These are phyloP conservation scores for Lepisosteus osseus DNA, from an alignment of 2,113 vertebrate species.

Conservation along the genomic window DNA sequence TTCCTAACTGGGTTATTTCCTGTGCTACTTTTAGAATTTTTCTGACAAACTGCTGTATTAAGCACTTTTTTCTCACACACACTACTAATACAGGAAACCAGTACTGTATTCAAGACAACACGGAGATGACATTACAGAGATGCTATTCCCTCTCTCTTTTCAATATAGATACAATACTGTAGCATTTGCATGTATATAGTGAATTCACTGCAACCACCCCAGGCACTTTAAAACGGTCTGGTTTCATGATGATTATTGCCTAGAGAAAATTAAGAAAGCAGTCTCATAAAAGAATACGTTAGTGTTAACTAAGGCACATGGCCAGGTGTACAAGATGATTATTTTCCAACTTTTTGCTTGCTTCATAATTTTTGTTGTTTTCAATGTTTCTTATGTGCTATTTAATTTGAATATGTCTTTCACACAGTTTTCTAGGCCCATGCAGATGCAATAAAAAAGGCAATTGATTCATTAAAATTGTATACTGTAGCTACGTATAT, in stretches of 20 bases:
- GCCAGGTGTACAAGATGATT: slow-evolving; percentile 47
- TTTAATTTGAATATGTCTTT: no score
- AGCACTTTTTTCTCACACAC: no score
- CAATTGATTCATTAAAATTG: no score
- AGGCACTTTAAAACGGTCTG: slow-evolving; percentile 47
- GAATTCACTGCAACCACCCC: slow-evolving; percentile 47
- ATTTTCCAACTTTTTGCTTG: slow-evolving; percentile 5
- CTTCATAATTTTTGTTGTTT: no score
- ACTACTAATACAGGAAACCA: slow-evolving; percentile 10
- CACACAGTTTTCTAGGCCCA: no score
- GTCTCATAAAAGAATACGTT: slow-evolving; percentile 59
- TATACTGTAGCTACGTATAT: no score
- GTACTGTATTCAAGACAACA: slow-evolving; percentile 40
- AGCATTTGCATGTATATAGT: slow-evolving; percentile 76
- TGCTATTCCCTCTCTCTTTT: slow-evolving; percentile 43
- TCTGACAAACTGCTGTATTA: no score
- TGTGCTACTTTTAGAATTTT: no score
- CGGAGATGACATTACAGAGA: slow-evolving; percentile 56
- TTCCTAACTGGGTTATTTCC: no score
- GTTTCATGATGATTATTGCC: slow-evolving; percentile 62
- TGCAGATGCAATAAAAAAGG: no score
- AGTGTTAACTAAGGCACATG: slow-evolving; percentile 39
- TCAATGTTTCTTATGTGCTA: no score
- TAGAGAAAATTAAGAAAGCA: slow-evolving; percentile 64
- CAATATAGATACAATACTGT: slow-evolving; percentile 69